Conservation (phyloP, 1,140 invertebrate genomes). For the Anadara kagoshimensis region DNA sequence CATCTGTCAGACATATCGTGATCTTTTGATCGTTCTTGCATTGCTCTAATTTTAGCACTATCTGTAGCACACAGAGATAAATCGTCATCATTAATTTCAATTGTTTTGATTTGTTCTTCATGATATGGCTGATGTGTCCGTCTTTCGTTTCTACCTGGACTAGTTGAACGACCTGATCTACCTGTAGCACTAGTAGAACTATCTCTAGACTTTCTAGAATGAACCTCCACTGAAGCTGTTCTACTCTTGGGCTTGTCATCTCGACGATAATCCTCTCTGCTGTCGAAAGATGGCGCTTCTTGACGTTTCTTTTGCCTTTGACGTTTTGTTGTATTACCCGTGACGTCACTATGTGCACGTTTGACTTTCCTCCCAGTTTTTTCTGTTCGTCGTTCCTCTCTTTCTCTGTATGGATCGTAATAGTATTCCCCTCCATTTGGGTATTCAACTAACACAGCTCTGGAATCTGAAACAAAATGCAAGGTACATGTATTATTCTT, state of each 20-base stretch:
- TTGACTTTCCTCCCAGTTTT: conserved; percentile 33
- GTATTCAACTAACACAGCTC: conserved; percentile 38
- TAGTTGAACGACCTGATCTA: no score
- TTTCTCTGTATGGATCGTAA: conserved; percentile 31
- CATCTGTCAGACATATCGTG: conserved; percentile 32
- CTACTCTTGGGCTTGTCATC: conserved; percentile 7
- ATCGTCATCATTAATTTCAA: conserved; percentile 33
- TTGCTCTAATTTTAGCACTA: conserved; percentile 44
- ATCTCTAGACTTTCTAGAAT: not conserved
- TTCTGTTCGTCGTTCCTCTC: not conserved
- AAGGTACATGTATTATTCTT: not conserved
- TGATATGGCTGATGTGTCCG: conserved; percentile 1
- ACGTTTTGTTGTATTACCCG: conserved; percentile 31
- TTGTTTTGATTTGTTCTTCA: conserved; percentile 14
- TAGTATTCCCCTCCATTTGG: conserved; percentile 23
- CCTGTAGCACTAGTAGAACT: not conserved
- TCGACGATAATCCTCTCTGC: not conserved
- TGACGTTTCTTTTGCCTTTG: conserved; percentile 19
- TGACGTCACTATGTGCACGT: conserved; percentile 42
- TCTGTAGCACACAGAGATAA: conserved; percentile 39
- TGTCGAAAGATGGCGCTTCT: conserved; percentile 22
- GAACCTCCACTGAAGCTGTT: conserved; percentile 27
- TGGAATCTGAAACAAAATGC: conserved; percentile 31
- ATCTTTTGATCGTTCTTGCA: conserved; percentile 35
- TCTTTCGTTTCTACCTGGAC: not conserved